A percentile compares a stretch with the other conserved stretches of the same genome.
Evolutionary conservation across 2,113 vertebrate genomes (phyloP).

Genomic region (Halichoerus grypus): DNA sequence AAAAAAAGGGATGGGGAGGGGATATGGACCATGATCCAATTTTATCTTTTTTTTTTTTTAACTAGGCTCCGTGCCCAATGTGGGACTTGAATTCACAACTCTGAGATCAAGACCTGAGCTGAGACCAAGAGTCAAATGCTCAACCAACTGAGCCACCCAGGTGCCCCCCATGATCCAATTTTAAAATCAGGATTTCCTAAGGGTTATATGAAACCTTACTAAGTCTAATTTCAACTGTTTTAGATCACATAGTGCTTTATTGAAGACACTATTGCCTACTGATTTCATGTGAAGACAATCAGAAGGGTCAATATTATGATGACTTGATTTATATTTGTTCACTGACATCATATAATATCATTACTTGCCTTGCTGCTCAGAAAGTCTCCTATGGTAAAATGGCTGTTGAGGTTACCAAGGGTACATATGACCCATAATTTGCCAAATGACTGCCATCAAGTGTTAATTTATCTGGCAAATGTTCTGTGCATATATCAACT

Average conservation of each 20-base stretch:
- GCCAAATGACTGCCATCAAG: conserved; percentile 64
- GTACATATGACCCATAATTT: conserved; percentile 44
- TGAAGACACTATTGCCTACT: background rate
- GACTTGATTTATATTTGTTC: conserved; percentile 46
- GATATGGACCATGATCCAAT: background rate
- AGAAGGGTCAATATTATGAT: background rate
- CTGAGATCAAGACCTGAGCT: too few relatives aligned
- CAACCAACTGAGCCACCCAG: too few relatives aligned
- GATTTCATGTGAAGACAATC: background rate
- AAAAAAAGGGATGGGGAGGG: background rate
- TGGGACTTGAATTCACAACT: too few relatives aligned
- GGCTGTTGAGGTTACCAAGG: conserved; percentile 47
- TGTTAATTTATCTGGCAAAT: conserved; percentile 60
- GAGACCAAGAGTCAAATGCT: too few relatives aligned
- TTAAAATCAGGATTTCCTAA: background rate
- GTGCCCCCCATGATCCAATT: background rate
- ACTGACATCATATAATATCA: conserved; percentile 31
- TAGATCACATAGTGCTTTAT: background rate
- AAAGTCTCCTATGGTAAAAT: conserved; percentile 64
- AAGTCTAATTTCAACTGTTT: background rate
- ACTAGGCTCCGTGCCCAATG: too few relatives aligned
- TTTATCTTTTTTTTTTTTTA: background rate
- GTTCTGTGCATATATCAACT: conserved; percentile 49
- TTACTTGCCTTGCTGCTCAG: conserved; percentile 71
- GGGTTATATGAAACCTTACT: background rate